Conservation (phyloP, 2,113 vertebrate species). For the Macrotus californicus region DNA sequence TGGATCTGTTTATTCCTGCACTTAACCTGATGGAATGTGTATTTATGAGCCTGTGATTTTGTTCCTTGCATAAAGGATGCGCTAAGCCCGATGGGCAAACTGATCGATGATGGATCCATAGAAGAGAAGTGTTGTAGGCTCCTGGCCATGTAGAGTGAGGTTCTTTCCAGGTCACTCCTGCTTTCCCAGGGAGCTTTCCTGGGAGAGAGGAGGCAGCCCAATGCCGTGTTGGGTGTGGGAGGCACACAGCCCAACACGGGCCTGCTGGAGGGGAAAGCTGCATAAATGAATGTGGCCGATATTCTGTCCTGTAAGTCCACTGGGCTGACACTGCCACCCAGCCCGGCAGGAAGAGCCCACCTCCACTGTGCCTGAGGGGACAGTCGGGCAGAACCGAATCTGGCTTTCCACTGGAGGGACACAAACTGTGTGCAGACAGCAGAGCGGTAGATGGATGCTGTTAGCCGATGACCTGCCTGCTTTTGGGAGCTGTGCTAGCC, state of each 20-base stretch:
- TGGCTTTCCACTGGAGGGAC: not conserved
- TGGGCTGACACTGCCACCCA: not conserved
- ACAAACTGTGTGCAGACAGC: not conserved
- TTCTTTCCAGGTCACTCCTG: not conserved
- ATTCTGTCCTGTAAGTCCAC: not conserved
- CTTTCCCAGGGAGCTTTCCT: not conserved
- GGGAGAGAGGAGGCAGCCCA: not conserved
- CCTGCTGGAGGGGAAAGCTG: not conserved
- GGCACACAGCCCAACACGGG: not conserved
- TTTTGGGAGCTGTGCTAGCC: not conserved
- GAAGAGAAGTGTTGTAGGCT: not conserved
- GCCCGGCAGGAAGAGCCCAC: not conserved
- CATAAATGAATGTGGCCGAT: not conserved
- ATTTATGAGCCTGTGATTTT: not conserved
- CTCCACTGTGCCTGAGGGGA: not conserved
- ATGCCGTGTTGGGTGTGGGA: accelerated
- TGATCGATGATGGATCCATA: not conserved
- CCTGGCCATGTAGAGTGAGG: not conserved
- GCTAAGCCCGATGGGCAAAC: no score
- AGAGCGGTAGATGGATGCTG: not conserved
- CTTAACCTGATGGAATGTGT: not conserved
- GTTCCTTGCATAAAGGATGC: not conserved
- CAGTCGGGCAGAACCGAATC: not conserved
- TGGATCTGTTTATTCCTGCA: no score
- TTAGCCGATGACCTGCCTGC: not conserved